phyloP scores from a whole-genome alignment of 2,888 invertebrate species.

The Patella depressa region DNA sequence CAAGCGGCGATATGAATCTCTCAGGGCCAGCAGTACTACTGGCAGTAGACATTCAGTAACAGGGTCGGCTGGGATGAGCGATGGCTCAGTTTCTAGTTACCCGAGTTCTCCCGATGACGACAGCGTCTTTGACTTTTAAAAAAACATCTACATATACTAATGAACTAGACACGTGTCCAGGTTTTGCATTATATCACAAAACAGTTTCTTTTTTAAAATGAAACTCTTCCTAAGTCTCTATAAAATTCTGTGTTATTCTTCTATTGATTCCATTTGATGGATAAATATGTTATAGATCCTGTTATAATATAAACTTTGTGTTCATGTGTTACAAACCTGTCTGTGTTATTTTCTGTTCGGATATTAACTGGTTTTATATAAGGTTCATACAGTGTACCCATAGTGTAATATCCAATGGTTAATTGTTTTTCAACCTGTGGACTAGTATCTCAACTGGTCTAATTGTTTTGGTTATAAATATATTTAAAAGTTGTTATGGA shows the following conservation, averaged over 20 bases:
- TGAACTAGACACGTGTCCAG: slow-evolving; percentile 5
- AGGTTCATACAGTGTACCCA: too few relatives aligned
- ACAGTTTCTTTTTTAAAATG: not conserved
- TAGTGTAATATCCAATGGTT: too few relatives aligned
- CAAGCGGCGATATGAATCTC: slow-evolving; percentile 58
- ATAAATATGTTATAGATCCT: too few relatives aligned
- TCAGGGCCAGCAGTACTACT: slow-evolving; percentile 42
- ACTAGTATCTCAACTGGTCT: too few relatives aligned
- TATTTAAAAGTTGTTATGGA: too few relatives aligned
- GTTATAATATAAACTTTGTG: not conserved
- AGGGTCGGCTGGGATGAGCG: slow-evolving; percentile 42
- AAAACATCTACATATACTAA: not conserved
- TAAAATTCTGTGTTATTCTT: not conserved
- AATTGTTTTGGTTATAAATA: too few relatives aligned
- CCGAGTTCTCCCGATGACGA: slow-evolving; percentile 50
- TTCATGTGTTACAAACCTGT: not conserved
- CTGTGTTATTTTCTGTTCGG: slow-evolving; percentile 4
- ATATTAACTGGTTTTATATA: not conserved
- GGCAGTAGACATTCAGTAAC: slow-evolving; percentile 19
- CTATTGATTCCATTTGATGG: not conserved
- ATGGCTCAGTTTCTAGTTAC: slow-evolving; percentile 53
- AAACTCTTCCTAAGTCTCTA: not conserved
- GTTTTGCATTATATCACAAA: slow-evolving; percentile 10
- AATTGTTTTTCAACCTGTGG: too few relatives aligned
- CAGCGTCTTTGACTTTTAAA: slow-evolving; percentile 12